These are phyloP conservation scores for Halictus ligatus DNA, from an alignment of 2,888 invertebrate species.

Conservation along the genomic window DNA sequence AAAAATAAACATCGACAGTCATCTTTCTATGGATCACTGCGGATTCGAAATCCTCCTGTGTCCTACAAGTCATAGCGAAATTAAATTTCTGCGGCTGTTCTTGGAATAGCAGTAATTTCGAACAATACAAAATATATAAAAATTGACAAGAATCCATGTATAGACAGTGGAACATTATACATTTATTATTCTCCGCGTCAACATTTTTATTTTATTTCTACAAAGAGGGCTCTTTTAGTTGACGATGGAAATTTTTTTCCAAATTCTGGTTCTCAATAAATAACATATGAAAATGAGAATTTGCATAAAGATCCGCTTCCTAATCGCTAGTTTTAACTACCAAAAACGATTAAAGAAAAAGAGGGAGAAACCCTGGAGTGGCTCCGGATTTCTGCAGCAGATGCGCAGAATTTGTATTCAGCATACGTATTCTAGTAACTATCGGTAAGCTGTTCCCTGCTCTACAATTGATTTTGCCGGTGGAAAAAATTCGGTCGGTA, in stretches of 20 bases:
- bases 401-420: background rate
- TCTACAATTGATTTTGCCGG: background rate
- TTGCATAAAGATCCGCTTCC: background rate
- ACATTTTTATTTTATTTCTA: too few species aligned
- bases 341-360: background rate
- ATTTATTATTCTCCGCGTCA: too few species aligned
- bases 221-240: background rate
- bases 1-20: background rate
- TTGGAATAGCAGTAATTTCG: too few species aligned
- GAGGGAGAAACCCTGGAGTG: background rate
- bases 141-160: too few species aligned
- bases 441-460: background rate
- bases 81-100: too few species aligned
- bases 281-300: background rate
- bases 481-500: background rate
- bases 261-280: background rate
- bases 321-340: background rate
- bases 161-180: too few species aligned
- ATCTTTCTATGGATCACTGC: too few species aligned
- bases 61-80: too few species aligned
- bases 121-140: too few species aligned
- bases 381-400: background rate
- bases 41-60: too few species aligned
- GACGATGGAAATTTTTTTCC: background rate
- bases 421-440: background rate